phyloP scores from a whole-genome alignment of 2,797 vertebrate species.

The Pantherophis vulpinus region DNA sequence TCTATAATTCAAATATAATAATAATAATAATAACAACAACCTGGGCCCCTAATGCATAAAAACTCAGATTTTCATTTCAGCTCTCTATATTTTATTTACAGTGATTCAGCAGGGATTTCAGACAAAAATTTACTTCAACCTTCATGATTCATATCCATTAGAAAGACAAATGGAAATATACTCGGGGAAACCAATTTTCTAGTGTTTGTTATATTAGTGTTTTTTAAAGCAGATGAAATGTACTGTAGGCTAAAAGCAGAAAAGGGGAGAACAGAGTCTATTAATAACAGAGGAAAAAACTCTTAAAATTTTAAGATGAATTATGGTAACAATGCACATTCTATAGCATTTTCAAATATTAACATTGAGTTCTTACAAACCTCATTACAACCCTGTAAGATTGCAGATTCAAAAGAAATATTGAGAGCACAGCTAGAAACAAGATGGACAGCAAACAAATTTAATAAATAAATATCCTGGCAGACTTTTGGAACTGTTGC shows the following conservation, averaged over 20 bases:
- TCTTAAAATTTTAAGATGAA: not conserved
- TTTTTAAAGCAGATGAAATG: not conserved
- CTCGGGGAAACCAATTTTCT: not conserved
- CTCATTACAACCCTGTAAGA: not conserved
- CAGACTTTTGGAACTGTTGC: not conserved
- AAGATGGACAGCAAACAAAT: not conserved
- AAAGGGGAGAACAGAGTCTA: not conserved
- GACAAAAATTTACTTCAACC: not conserved
- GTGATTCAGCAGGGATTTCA: not conserved
- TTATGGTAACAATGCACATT: not conserved
- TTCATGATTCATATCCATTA: not conserved
- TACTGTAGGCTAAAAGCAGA: not conserved
- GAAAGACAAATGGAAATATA: not conserved
- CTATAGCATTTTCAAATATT: not conserved
- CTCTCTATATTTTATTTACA: not conserved
- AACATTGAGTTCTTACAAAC: not conserved
- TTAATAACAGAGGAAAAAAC: not conserved
- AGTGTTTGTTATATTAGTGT: not conserved
- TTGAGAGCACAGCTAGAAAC: not conserved
- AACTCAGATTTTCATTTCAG: not conserved
- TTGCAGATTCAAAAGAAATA: not conserved
- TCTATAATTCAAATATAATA: not conserved
- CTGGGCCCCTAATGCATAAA: not conserved
- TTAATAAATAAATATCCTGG: not conserved
- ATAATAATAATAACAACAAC: not conserved